Evolutionary conservation across 2,797 vertebrate species (phyloP).

Genomic region (Paguma larvata): DNA sequence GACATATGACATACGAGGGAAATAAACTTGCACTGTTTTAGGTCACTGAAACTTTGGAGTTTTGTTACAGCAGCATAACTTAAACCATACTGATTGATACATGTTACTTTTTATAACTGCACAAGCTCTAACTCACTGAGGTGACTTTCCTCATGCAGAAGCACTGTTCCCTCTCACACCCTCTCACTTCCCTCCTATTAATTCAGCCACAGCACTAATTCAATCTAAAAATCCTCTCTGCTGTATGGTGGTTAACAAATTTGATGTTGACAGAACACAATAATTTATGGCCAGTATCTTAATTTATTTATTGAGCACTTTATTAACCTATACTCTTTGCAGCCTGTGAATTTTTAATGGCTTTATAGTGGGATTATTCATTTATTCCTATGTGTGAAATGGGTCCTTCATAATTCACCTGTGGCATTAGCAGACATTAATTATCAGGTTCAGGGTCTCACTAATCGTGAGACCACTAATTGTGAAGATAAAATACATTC

Average conservation of each 20-base stretch:
- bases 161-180: neutral
- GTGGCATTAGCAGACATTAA: constrained; percentile 83
- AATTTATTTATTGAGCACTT: constrained; percentile 87
- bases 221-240: constrained; percentile 70
- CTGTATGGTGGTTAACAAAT: constrained; percentile 77
- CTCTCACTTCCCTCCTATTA: constrained; percentile 51
- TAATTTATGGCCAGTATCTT: constrained; percentile 85
- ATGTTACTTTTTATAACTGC: neutral
- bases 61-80: constrained; percentile 67
- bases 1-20: neutral
- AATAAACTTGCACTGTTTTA: neutral
- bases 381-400: constrained; percentile 81
- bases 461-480: constrained; percentile 79
- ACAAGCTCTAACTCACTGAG: neutral
- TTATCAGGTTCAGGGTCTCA: constrained; percentile 77
- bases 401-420: constrained; percentile 83
- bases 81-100: neutral
- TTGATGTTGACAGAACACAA: constrained; percentile 78
- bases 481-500: constrained; percentile 77
- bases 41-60: neutral
- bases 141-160: neutral
- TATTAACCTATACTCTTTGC: constrained; percentile 86
- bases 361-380: constrained; percentile 82
- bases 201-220: constrained; percentile 74
- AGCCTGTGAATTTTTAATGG: constrained; percentile 82